phyloP scores from a whole-genome alignment of 2,888 invertebrate species.

The Cataglyphis cursor region DNA sequence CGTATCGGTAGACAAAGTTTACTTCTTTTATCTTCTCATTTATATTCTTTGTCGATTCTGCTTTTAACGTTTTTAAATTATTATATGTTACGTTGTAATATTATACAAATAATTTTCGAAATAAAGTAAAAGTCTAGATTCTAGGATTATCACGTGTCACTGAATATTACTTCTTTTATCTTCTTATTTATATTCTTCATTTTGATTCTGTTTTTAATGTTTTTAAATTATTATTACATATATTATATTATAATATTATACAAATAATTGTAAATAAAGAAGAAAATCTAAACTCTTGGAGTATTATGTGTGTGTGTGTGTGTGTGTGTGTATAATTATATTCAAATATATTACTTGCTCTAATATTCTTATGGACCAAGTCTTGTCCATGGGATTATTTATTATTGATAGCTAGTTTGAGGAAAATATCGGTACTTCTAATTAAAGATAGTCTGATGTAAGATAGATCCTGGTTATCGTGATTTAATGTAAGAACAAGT shows the following conservation, averaged over 20 bases:
- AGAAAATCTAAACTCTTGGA: not conserved
- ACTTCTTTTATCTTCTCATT: conserved; percentile 42
- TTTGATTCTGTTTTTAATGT: not conserved
- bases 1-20: conserved; percentile 53
- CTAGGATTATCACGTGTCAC: not conserved
- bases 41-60: not conserved
- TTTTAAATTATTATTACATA: not conserved
- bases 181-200: not conserved
- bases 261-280: not conserved
- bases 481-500: conserved; percentile 1
- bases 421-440: not conserved
- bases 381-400: not conserved
- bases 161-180: conserved; percentile 32
- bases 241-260: not conserved
- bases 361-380: not conserved
- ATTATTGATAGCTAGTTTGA: conserved; percentile 12
- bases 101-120: not conserved
- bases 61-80: not conserved
- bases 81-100: not conserved
- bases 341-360: not conserved
- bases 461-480: not conserved
- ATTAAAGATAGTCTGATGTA: not conserved
- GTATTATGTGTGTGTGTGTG: not conserved
- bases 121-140: not conserved
- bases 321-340: not conserved